phyloP scores from a whole-genome alignment of 2,113 vertebrate genomes.

The Phylloscopus whistleri region DNA sequence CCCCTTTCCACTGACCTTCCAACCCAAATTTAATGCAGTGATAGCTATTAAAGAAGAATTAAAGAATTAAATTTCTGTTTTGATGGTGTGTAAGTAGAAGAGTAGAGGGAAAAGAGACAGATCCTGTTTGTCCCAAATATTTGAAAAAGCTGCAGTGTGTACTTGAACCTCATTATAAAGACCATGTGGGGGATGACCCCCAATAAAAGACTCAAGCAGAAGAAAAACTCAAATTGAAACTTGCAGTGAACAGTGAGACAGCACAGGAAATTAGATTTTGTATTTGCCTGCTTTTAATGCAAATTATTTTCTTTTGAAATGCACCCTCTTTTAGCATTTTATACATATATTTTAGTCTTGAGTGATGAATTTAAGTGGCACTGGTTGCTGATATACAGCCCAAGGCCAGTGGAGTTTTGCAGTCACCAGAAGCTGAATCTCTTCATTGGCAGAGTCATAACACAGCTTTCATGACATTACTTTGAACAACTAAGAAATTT shows the following conservation, averaged over 20 bases:
- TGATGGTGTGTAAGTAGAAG: not conserved
- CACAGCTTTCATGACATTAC: not conserved
- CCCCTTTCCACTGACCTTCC: not conserved
- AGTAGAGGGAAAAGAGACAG: not conserved
- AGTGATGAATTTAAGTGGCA: not conserved
- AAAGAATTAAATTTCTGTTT: slow-evolving; percentile 9
- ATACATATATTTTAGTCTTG: not conserved
- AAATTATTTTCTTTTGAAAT: not conserved
- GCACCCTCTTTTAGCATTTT: not conserved
- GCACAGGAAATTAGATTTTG: not conserved
- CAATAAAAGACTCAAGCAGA: not conserved
- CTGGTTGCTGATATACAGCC: not conserved
- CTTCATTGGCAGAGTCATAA: not conserved
- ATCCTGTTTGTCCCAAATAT: not conserved
- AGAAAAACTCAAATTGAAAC: not conserved
- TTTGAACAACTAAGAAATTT: not conserved
- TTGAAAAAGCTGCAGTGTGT: not conserved
- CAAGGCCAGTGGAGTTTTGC: not conserved
- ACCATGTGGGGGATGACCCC: not conserved
- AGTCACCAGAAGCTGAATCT: not conserved
- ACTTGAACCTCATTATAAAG: not conserved
- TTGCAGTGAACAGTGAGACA: not conserved
- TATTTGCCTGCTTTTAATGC: not conserved
- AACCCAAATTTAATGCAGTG: not conserved
- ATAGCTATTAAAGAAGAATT: too few species aligned